Conservation (phyloP, 2,113 vertebrate species). For the Lathamus discolor region DNA sequence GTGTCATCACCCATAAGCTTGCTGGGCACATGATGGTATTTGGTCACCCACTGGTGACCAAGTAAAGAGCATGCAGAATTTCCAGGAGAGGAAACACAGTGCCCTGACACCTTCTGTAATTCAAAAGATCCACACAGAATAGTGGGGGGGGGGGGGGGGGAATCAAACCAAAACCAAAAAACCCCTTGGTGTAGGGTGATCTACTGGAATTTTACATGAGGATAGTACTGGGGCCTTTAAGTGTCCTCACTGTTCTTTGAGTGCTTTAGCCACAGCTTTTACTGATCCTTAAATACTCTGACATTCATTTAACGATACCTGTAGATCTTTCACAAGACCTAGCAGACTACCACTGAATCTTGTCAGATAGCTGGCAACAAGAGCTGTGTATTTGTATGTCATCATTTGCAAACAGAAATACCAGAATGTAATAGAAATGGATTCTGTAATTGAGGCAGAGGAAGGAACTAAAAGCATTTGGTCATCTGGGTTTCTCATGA, state of each 20-base stretch:
- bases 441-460: conserved; percentile 29
- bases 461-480: conserved; percentile 40
- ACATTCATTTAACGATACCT: neutral
- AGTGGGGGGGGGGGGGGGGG: no score
- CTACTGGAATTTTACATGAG: neutral
- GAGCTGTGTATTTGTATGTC: neutral
- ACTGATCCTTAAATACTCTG: neutral
- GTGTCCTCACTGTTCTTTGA: neutral
- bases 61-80: neutral
- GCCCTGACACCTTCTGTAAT: neutral
- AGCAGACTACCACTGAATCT: neutral
- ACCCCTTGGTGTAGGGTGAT: neutral
- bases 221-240: neutral
- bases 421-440: neutral
- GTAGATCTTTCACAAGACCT: neutral
- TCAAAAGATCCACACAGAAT: neutral
- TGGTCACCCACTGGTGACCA: neutral
- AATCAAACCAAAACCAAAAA: no score
- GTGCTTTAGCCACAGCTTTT: neutral
- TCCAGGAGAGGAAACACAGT: neutral
- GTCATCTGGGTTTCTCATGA: conserved; percentile 28
- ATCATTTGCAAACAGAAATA: neutral
- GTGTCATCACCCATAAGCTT: neutral
- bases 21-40: neutral
- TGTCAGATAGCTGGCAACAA: neutral